Evolutionary conservation across 2,797 vertebrate species (phyloP), one percentile per base, ranked within the genome.

Genomic region (Chaetodon trifasciatus): DNA sequence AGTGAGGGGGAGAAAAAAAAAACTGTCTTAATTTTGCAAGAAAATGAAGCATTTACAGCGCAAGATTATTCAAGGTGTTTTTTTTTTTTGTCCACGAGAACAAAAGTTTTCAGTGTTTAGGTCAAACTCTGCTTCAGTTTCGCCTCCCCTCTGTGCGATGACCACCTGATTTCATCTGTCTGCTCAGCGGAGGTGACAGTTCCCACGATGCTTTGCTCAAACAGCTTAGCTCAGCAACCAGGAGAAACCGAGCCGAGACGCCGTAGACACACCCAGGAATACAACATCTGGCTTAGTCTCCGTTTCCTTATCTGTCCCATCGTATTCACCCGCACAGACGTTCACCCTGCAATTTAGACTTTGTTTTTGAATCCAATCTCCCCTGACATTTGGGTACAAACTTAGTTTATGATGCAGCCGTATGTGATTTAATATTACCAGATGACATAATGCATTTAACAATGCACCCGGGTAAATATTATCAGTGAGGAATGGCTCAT

Each of bases 171-270:
- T 95, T 96, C 93, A 95, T 84, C 79, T 64, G 73, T 32, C 83
- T 49, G 80, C 94, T 92, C 94, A 87, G 92, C 68, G 42, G 84
- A 86, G 89, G 86, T 90, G 93, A 80, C 92, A 91, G 91, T 91
- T 95, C 95, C 93, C 93, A 92, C 83, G 89, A 86, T 91, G 85
- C 87, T 91, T 89, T 91, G 81, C 83, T 92, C 90, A 94, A 95
- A 94, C 69, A 96, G 96, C 96, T 94, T 93, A 93, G 90, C 91
- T 97, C 96, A 96, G 96, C 96, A 93, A 77, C 95, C 94, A 92
- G 70, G 77, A 85, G 89, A 80, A 90, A 84, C 42, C 19, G 65
- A 88, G 81, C 82, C 40, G 44, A 68, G 82, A 72, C 88, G 86
- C 84, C 74, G 72, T 85, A 90, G 88, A 86, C 89, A 88, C 82